A percentile compares a stretch with the other conserved stretches of the same genome.
Conservation (phyloP, 1,140 invertebrate species). For the Drosophila simulans region DNA sequence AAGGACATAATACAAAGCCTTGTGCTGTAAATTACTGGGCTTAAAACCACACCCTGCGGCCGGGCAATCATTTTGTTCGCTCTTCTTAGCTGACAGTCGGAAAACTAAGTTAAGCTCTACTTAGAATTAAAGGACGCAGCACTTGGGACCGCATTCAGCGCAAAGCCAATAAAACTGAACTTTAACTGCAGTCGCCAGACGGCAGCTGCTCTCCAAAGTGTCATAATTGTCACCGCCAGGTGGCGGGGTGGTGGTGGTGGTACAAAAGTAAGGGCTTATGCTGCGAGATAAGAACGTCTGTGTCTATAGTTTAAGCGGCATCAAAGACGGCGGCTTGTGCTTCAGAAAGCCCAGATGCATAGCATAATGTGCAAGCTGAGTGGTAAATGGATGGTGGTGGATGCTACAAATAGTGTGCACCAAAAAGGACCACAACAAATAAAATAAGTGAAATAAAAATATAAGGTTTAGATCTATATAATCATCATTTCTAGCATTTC, state of each 20-base stretch:
- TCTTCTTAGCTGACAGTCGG: background rate
- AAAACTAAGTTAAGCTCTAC: conserved; percentile 65
- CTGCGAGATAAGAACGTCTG: conserved; percentile 17
- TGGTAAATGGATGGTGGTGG: background rate
- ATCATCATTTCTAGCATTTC: conserved; percentile 36
- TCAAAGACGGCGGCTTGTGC: conserved; percentile 46
- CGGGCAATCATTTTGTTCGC: conserved; percentile 7
- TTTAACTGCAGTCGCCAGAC: conserved; percentile 47
- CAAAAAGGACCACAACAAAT: conserved; percentile 41
- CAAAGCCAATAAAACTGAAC: conserved; percentile 62
- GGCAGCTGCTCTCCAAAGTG: conserved; percentile 34
- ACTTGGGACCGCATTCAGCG: conserved; percentile 57
- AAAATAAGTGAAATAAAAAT: conserved; percentile 44
- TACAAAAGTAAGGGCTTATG: background rate
- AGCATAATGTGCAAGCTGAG: conserved; percentile 9
- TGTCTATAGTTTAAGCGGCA: conserved; percentile 12
- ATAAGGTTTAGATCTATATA: conserved; percentile 57
- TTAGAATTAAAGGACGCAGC: conserved; percentile 66
- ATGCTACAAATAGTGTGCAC: background rate
- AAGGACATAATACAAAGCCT: background rate
- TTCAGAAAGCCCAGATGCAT: conserved; percentile 23
- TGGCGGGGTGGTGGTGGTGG: background rate
- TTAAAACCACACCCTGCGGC: conserved; percentile 17
- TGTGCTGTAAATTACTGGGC: background rate
- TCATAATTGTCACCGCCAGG: conserved; percentile 66